Evolutionary conservation across 2,888 invertebrate species (phyloP).

Genomic region (Lamellibrachia satsuma): DNA sequence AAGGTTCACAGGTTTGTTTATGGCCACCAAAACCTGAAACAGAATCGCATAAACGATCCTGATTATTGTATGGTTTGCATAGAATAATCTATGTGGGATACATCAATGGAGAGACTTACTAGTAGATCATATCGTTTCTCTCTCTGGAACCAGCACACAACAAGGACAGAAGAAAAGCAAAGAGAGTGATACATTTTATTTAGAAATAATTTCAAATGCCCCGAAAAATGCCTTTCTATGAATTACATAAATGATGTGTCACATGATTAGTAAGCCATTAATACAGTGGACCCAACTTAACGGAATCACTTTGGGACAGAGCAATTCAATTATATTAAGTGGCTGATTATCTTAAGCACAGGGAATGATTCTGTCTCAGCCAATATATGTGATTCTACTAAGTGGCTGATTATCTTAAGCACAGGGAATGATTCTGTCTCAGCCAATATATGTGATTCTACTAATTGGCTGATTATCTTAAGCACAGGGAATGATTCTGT

Average conservation of each 20-base stretch:
- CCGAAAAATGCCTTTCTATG: background rate
- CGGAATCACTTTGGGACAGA: too few species aligned
- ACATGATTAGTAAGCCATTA: conserved; percentile 2
- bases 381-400: too few species aligned
- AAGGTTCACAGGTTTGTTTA: background rate
- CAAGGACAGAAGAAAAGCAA: background rate
- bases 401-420: too few species aligned
- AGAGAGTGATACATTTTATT: background rate
- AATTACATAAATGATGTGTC: background rate
- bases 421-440: too few species aligned
- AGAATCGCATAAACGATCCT: background rate
- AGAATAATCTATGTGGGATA: background rate
- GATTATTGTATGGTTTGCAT: background rate
- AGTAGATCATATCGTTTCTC: background rate
- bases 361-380: too few species aligned
- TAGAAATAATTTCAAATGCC: background rate
- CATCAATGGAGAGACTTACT: background rate
- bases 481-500: too few species aligned
- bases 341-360: too few species aligned
- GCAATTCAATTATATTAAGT: too few species aligned
- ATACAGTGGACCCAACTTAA: background rate
- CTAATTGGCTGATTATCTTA: too few species aligned
- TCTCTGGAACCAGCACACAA: background rate
- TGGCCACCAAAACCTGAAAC: conserved; percentile 21
- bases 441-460: too few species aligned